Evolutionary conservation across 2,113 vertebrate species (phyloP).

Genomic region (Orientallactaga bullata): DNA sequence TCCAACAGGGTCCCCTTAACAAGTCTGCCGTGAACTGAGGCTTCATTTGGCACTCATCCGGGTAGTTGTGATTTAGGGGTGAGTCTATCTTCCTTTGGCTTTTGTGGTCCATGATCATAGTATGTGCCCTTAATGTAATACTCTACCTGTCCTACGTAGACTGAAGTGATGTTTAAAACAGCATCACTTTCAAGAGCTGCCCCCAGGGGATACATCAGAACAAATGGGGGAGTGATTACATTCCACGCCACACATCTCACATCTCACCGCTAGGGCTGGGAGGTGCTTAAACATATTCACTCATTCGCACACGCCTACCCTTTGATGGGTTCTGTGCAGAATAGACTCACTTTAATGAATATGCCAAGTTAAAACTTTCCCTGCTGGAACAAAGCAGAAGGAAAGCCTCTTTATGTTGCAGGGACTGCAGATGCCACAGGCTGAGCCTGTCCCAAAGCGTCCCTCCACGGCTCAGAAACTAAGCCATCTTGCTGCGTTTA

Average conservation of each 20-base stretch:
- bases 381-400: slow-evolving; percentile 77
- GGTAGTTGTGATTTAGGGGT: neutral
- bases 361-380: slow-evolving; percentile 67
- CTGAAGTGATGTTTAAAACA: neutral
- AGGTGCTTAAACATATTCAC: neutral
- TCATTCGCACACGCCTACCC: neutral
- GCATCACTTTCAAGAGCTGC: slow-evolving; percentile 57
- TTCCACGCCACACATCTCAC: neutral
- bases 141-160: neutral
- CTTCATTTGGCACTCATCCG: neutral
- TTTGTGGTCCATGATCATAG: neutral
- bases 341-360: slow-evolving; percentile 71
- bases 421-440: slow-evolving; percentile 64
- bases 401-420: slow-evolving; percentile 79
- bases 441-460: slow-evolving; percentile 66
- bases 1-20: neutral
- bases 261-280: neutral
- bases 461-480: slow-evolving; percentile 76
- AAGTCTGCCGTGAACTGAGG: neutral
- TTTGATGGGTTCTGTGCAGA: slow-evolving; percentile 51
- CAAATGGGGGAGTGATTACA: neutral
- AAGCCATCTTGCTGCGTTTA: slow-evolving; percentile 81
- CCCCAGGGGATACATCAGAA: slow-evolving; percentile 48
- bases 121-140: neutral
- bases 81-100: neutral